Percentiles rank a stretch among this genome's conserved stretches.
Evolutionary conservation across 2,888 invertebrate genomes (phyloP).

Genomic region (Tetheella fluctuosa): DNA sequence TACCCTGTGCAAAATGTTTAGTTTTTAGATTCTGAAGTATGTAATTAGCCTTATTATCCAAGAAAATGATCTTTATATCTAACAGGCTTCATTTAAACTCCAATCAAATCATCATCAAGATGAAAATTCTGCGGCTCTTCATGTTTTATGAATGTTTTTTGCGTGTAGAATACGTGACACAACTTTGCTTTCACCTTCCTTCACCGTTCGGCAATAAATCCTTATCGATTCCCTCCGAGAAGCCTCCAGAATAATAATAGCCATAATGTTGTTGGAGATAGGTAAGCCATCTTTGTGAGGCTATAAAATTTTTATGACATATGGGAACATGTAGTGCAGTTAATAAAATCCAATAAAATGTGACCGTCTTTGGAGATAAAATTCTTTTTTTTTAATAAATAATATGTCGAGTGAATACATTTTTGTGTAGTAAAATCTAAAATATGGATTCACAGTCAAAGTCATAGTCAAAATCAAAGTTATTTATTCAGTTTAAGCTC

Average conservation of each 20-base stretch:
- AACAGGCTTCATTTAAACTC: too few relatives aligned
- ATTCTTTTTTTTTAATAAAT: constrained; percentile 27
- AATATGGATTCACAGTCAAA: too few relatives aligned
- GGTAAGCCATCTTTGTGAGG: constrained; percentile 32
- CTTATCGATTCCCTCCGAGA: constrained; percentile 34
- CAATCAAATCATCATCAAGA: constrained; percentile 4
- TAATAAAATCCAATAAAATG: constrained; percentile 46
- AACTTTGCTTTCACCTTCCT: constrained; percentile 39
- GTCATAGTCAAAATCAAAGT: too few relatives aligned
- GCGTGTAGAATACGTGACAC: constrained; percentile 30
- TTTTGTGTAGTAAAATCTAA: not conserved
- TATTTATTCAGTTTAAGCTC: too few relatives aligned
- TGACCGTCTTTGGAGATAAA: constrained; percentile 25
- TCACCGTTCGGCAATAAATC: constrained; percentile 33
- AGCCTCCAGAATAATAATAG: constrained; percentile 35
- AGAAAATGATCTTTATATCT: too few relatives aligned
- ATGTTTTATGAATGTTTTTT: constrained; percentile 2
- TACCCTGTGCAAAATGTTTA: too few relatives aligned
- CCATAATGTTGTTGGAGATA: constrained; percentile 31
- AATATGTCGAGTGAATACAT: not conserved
- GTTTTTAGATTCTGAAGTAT: too few relatives aligned
- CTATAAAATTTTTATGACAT: constrained; percentile 46
- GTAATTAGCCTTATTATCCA: too few relatives aligned
- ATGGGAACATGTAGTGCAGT: constrained; percentile 33
- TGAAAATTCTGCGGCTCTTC: not conserved